Conservation (phyloP, 2,888 invertebrate species). For the Serrognathus titanus region DNA sequence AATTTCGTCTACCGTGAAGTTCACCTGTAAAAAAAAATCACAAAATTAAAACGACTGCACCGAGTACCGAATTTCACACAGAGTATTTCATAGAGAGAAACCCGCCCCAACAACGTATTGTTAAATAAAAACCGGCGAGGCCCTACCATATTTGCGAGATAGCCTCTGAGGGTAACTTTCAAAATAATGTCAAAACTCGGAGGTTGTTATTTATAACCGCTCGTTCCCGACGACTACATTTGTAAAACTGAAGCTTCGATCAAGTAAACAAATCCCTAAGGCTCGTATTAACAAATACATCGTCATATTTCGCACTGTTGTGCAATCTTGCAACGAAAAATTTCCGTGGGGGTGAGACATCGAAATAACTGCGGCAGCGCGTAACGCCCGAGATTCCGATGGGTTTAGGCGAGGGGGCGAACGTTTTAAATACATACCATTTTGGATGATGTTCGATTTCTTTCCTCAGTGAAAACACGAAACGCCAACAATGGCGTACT, state of each 20-base stretch:
- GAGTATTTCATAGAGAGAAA: not conserved
- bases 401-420: too few relatives aligned
- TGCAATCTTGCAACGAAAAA: constrained; percentile 38
- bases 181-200: not conserved
- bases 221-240: not conserved
- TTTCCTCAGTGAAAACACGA: constrained; percentile 59
- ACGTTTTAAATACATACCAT: constrained; percentile 61
- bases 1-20: constrained; percentile 99
- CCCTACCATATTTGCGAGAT: constrained; percentile 15
- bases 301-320: constrained; percentile 43
- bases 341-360: not conserved
- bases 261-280: not conserved
- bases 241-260: not conserved
- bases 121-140: constrained; percentile 2
- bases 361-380: too few relatives aligned
- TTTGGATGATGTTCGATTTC: constrained; percentile 76
- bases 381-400: too few relatives aligned
- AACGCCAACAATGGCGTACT: constrained; percentile 88
- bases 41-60: constrained; percentile 14
- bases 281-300: constrained; percentile 18
- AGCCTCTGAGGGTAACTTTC: not conserved
- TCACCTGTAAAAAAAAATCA: constrained; percentile 70
- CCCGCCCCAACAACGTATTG: not conserved
- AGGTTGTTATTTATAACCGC: not conserved
- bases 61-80: not conserved